Evolutionary conservation across 2,888 invertebrate species (phyloP), one percentile per base, ranked within the genome.

Genomic region (Lasioglossum vierecki): DNA sequence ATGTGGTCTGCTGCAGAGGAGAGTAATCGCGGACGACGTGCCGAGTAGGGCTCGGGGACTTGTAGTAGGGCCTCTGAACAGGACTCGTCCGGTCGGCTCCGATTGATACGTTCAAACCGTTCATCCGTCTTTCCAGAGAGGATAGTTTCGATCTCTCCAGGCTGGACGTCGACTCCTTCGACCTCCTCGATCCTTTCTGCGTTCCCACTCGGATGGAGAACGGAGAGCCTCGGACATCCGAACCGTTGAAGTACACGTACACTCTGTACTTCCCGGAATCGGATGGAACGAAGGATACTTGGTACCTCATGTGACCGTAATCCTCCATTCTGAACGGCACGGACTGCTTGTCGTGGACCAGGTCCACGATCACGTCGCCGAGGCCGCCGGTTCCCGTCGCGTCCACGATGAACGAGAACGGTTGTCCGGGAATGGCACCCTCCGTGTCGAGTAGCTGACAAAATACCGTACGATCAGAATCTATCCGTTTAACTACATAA

Each of bases 211-310:
- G 96, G 95, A 98, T 97, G 93, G 98, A 97, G 93, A 98, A 98
- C 44, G 98, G 98, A 18, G 98, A 98, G 8, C 98, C 99, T 94
- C 96, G 96, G n/a, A 98, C 97, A 77, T 96, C 96, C 79, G 96
- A 96, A 15, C 99, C 99, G 94, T 99, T 99, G 95, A 99, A 99
- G 94, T 98, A 99, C 49, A 99, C 97, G 94, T 99, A 99, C 63
- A 99, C 96, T 95, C 97, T 95, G 80, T 98, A 97, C 95, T 98
- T 98, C 79, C 98, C 98, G 77, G 97, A 96, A 87, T 97, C 97
- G 87, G 97, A 96, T 0, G 98, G 98, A 95, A 97, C 97, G 90
- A 98, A 97, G 0, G 97, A 97, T n/a, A 97, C 97, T 30, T 97
- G 96, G 89, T 97, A 97, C 92, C 97, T 97, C 92, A 93, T 94